Evolutionary conservation across 2,888 invertebrate species (phyloP).

Genomic region (Coremacera marginata): DNA sequence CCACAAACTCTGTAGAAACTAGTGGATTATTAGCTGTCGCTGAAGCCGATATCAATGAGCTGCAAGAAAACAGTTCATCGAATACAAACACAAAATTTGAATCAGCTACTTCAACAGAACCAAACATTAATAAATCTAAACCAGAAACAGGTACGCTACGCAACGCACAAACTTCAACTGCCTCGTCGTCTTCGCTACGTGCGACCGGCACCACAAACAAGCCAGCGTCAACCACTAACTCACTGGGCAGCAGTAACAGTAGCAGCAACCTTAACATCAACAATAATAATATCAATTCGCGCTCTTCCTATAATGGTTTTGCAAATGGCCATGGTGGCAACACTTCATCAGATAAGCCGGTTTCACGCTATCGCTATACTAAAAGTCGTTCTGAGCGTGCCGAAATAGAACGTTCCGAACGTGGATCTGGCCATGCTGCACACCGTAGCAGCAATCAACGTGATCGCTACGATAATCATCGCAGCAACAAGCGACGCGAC

Average conservation of each 20-base stretch:
- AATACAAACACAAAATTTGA: background rate
- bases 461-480: conserved; percentile 65
- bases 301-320: background rate
- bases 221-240: background rate
- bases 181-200: background rate
- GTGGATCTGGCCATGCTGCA: conserved; percentile 32
- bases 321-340: background rate
- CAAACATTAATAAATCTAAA: background rate
- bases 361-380: background rate
- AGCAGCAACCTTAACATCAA: background rate
- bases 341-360: background rate
- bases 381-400: background rate
- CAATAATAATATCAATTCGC: conserved; percentile 5
- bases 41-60: background rate
- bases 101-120: background rate
- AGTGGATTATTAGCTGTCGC: background rate
- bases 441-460: conserved; percentile 40
- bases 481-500: conserved; percentile 65
- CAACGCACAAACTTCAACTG: background rate
- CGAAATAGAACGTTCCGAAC: conserved; percentile 43
- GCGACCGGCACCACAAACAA: background rate
- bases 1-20: background rate
- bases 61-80: background rate
- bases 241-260: background rate
- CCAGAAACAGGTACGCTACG: background rate